Conservation (phyloP, 2,113 vertebrate species). For the Perca flavescens region DNA sequence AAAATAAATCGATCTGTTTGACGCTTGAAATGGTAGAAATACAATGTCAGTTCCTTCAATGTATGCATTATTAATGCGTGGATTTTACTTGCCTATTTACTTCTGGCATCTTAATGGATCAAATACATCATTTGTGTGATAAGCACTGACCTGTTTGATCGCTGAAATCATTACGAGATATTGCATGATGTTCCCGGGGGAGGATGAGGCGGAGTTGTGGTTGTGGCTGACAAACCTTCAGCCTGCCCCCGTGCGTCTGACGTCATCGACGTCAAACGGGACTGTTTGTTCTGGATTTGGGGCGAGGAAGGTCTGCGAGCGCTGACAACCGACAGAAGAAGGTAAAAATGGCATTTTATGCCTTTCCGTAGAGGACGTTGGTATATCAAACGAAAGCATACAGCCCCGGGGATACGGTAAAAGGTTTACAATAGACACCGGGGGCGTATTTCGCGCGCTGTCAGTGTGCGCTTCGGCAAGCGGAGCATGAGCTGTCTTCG, state of each 20-base stretch:
- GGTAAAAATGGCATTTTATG: slow-evolving; percentile 69
- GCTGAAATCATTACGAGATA: slow-evolving; percentile 47
- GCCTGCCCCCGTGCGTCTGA: slow-evolving; percentile 76
- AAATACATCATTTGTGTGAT: neutral
- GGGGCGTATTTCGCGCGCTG: slow-evolving; percentile 66
- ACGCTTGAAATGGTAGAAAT: too few relatives aligned
- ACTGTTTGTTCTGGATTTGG: slow-evolving; percentile 87
- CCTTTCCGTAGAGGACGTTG: neutral
- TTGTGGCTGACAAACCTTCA: slow-evolving; percentile 41
- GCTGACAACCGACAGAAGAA: slow-evolving; percentile 76
- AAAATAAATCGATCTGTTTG: too few relatives aligned
- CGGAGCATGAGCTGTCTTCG: slow-evolving; percentile 71
- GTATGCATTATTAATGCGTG: too few relatives aligned
- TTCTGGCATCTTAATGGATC: neutral
- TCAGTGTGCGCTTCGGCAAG: slow-evolving; percentile 65
- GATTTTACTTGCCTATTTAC: neutral
- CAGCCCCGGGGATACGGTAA: neutral
- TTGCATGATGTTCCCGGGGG: slow-evolving; percentile 58
- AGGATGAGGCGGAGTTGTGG: neutral
- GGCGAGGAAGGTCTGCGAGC: slow-evolving; percentile 81
- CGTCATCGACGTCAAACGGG: slow-evolving; percentile 80
- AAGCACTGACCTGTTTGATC: neutral
- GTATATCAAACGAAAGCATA: slow-evolving; percentile 14
- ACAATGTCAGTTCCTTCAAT: too few relatives aligned
- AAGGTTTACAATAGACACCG: neutral